Conservation (phyloP, 1,140 invertebrate species). For the Cyclargus thomasi region DNA sequence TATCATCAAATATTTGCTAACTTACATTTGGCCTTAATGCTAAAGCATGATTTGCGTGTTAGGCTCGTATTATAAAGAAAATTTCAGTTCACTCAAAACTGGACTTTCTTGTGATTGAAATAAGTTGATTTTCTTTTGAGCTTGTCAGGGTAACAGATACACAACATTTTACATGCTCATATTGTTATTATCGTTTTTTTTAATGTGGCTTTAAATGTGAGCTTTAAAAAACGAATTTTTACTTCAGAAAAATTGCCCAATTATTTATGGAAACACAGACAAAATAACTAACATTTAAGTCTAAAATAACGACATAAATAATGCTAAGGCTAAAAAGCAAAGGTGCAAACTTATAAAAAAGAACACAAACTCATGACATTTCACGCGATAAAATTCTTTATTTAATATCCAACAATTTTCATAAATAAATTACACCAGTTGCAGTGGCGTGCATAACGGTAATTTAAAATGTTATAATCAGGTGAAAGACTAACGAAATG, state of each 20-base stretch:
- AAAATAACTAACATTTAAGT: too few relatives aligned
- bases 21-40: conserved; percentile 22
- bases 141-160: background rate
- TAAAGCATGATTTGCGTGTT: conserved; percentile 30
- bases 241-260: too few relatives aligned
- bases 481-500: background rate
- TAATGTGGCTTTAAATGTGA: too few relatives aligned
- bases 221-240: too few relatives aligned
- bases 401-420: background rate
- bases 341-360: background rate
- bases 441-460: background rate
- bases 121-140: background rate
- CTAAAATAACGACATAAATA: background rate
- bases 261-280: too few relatives aligned
- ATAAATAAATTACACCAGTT: background rate
- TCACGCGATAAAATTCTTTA: background rate
- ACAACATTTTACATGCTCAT: background rate
- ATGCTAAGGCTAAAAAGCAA: background rate
- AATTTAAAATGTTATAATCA: background rate
- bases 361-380: background rate
- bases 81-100: background rate
- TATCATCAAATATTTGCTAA: background rate
- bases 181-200: background rate
- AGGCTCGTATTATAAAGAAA: background rate
- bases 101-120: background rate